A percentile compares a stretch with the other conserved stretches of the same genome.
phyloP scores from a whole-genome alignment of 2,888 invertebrate species.

The Drosophila phalerata region DNA sequence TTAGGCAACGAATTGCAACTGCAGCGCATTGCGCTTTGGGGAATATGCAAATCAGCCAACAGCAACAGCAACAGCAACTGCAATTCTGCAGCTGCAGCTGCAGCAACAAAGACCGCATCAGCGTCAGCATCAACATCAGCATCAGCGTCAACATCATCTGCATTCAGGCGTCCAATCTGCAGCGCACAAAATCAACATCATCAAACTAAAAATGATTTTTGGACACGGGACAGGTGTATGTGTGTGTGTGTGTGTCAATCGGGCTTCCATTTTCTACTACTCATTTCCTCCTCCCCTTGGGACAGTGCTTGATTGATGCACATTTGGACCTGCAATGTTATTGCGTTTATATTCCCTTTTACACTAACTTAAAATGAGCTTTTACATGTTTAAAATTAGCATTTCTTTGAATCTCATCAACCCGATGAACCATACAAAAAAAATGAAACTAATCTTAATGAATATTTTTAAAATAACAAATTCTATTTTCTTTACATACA shows the following conservation, averaged over 20 bases:
- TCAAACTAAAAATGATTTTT: constrained; percentile 71
- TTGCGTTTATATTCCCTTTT: constrained; percentile 52
- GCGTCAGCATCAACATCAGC: constrained; percentile 33
- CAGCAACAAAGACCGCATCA: constrained; percentile 47
- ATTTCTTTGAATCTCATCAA: background rate
- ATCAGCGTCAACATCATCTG: constrained; percentile 43
- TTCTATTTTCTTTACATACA: too few species aligned
- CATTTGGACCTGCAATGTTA: constrained; percentile 40
- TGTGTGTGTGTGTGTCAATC: constrained; percentile 5
- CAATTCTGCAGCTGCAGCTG: constrained; percentile 29
- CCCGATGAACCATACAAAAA: too few species aligned
- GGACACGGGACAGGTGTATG: constrained; percentile 27
- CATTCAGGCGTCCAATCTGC: constrained; percentile 52
- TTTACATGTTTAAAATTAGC: constrained; percentile 52
- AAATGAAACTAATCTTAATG: too few species aligned
- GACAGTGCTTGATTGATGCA: constrained; percentile 65
- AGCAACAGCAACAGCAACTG: constrained; percentile 29
- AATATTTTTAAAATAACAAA: too few species aligned
- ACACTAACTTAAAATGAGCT: constrained; percentile 39
- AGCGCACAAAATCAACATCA: constrained; percentile 54
- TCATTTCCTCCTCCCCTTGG: constrained; percentile 3
- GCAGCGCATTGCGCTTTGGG: constrained; percentile 71
- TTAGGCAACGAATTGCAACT: constrained; percentile 76
- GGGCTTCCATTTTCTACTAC: background rate
- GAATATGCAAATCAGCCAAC: constrained; percentile 81